Percentiles rank a stretch among this genome's conserved stretches.
These are phyloP conservation scores for Alethe diademata DNA, from an alignment of 2,113 vertebrate genomes.

Conservation along the genomic window DNA sequence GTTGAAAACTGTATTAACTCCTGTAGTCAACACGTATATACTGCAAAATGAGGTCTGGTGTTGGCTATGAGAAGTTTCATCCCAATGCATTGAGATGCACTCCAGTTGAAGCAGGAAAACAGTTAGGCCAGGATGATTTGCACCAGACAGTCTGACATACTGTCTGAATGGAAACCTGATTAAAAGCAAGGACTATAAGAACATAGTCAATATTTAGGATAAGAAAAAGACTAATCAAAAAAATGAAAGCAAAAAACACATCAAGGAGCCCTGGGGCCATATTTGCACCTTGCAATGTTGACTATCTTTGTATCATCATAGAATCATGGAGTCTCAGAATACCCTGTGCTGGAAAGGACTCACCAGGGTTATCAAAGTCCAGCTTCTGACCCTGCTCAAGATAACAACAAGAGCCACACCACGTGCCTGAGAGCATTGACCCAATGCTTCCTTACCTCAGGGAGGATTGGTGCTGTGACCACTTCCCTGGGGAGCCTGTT, in stretches of 20 bases:
- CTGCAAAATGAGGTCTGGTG: neutral
- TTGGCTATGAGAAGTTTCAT: neutral
- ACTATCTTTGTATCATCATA: neutral
- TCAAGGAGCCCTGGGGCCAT: neutral
- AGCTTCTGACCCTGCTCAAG: neutral
- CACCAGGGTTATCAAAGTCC: neutral
- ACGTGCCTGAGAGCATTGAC: neutral
- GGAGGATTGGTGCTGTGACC: neutral
- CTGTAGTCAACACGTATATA: neutral
- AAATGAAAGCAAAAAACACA: neutral
- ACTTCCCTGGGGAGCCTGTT: neutral
- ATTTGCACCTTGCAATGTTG: neutral
- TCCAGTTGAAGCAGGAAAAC: neutral
- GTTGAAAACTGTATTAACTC: neutral
- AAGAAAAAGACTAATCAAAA: neutral
- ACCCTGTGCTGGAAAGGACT: neutral
- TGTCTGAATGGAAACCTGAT: neutral
- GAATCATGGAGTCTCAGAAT: neutral
- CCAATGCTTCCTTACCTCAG: neutral
- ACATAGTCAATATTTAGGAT: neutral
- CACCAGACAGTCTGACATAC: neutral
- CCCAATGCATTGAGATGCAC: neutral
- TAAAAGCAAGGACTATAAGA: neutral
- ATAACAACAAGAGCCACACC: neutral
- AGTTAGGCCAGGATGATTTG: neutral